A percentile compares a stretch with the other conserved stretches of the same genome.
Evolutionary conservation across 2,888 invertebrate genomes (phyloP).

Genomic region (Yponomeuta malinellus): DNA sequence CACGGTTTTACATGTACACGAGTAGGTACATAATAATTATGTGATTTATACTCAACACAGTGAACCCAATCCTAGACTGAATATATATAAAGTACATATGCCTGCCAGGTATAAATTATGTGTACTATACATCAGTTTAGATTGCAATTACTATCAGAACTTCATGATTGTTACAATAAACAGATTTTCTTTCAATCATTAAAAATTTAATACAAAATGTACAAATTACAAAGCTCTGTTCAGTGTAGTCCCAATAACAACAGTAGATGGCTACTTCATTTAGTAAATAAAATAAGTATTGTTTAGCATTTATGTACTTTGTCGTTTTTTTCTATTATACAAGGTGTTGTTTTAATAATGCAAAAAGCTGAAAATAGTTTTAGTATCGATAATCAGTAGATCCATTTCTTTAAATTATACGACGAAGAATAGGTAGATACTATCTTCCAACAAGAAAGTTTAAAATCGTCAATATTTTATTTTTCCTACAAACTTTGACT

Average conservation of each 20-base stretch:
- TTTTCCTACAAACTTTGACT: no score
- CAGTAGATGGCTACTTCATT: neutral
- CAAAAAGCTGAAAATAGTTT: no score
- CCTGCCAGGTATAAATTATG: conserved; percentile 39
- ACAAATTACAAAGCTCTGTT: conserved; percentile 36
- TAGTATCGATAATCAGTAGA: no score
- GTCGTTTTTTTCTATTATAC: no score
- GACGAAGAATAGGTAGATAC: no score
- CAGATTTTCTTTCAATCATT: conserved; percentile 24
- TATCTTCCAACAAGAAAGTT: no score
- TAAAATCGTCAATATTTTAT: no score
- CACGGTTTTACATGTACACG: neutral
- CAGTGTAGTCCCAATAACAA: conserved; percentile 8
- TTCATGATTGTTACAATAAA: conserved; percentile 1
- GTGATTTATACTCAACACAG: neutral
- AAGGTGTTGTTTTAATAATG: no score
- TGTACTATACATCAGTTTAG: conserved; percentile 36
- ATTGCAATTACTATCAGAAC: conserved; percentile 31
- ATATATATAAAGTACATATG: conserved; percentile 25
- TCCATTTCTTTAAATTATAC: no score
- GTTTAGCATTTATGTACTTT: no score
- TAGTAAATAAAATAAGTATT: no score
- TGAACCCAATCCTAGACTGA: neutral
- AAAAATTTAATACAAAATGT: conserved; percentile 35
- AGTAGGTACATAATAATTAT: neutral